Evolutionary conservation across 2,797 vertebrate genomes (phyloP).

Genomic region (Bovichtus diacanthus): DNA sequence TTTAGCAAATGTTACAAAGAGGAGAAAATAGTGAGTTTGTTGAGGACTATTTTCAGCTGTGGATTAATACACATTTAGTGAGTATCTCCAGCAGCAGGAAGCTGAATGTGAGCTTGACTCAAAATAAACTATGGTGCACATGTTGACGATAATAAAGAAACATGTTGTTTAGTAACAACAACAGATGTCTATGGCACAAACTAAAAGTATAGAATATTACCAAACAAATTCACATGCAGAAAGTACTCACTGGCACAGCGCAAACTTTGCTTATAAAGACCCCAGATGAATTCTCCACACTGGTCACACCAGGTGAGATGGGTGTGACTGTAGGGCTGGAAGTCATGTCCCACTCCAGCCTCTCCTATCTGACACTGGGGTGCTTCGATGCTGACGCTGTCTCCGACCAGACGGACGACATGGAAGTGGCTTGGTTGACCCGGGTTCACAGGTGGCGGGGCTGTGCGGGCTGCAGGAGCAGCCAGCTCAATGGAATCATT

Average conservation of each 20-base stretch:
- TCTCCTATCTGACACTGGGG: constrained; percentile 62
- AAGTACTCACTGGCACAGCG: constrained; percentile 92
- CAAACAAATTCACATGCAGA: neutral
- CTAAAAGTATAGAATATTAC: constrained; percentile 1
- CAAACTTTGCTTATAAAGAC: constrained; percentile 92
- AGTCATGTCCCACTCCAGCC: constrained; percentile 88
- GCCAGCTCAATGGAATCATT: constrained; percentile 86
- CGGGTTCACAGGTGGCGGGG: constrained; percentile 72
- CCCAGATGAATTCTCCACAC: constrained; percentile 98
- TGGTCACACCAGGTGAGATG: constrained; percentile 97
- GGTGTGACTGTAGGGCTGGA: constrained; percentile 89
- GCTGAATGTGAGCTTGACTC: neutral
- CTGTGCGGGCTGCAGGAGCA: constrained; percentile 43
- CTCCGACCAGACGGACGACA: constrained; percentile 80
- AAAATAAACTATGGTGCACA: neutral
- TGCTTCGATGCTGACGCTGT: constrained; percentile 71
- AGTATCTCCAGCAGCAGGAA: neutral
- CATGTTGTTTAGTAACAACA: neutral
- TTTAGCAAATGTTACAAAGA: constrained; percentile 2
- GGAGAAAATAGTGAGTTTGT: neutral
- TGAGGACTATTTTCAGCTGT: neutral
- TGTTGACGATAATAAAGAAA: neutral
- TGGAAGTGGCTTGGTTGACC: constrained; percentile 75
- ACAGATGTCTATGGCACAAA: neutral
- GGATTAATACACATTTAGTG: neutral